Base-by-base conservation (phyloP, 2,888 invertebrate genomes). In the Colostygia pectinataria region DNA sequence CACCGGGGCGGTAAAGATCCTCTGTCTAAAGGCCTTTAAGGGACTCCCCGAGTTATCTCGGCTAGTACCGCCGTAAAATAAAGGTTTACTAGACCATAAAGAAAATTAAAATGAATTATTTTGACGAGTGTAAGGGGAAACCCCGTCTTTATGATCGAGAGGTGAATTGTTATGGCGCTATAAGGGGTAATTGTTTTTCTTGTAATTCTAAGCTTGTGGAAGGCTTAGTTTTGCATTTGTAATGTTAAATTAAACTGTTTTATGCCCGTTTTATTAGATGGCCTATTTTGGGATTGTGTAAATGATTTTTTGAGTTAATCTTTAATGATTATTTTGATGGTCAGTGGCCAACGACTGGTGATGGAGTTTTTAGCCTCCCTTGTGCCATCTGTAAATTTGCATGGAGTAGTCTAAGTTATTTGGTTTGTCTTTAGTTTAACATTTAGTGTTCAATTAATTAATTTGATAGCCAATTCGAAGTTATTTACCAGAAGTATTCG, bases 71-170 rank as follows among this genome's bases (percentile, higher is more conserved):
- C 79, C 85, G 84, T 90, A 90, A 90, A 90, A 90, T 90, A 89
- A 89, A 89, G 89, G 85, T 90, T 90, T 89, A 90, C 83, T 87
- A 76, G 83, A 74, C 80, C 84, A 87, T 90, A 90, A 89, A 89
- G 88, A 88, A 89, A 90, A 90, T 90, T 89, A 90, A 89, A 90
- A 90, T 90, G 90, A 90, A 89, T 90, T 90, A 90, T 90, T 90
- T 89, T 90, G 90, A 89, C 90, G 90, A 89, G 87, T 79, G 74
- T 74, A 70, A 71, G 76, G 79, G 77, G 77, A 54, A 71, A 66
- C 71, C 73, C 69, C 74, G 72, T 70, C 66, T 66, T 60, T 60
- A 57, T 50, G 52, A 46, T 69, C 58, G 61, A 55, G 61, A 77
- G 82, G 77, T 76, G 82, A 76, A 84, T 77, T 80, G 84, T 85